Base-by-base conservation (phyloP, 2,113 vertebrate genomes). In the Ivindomyrus marchei region DNA sequence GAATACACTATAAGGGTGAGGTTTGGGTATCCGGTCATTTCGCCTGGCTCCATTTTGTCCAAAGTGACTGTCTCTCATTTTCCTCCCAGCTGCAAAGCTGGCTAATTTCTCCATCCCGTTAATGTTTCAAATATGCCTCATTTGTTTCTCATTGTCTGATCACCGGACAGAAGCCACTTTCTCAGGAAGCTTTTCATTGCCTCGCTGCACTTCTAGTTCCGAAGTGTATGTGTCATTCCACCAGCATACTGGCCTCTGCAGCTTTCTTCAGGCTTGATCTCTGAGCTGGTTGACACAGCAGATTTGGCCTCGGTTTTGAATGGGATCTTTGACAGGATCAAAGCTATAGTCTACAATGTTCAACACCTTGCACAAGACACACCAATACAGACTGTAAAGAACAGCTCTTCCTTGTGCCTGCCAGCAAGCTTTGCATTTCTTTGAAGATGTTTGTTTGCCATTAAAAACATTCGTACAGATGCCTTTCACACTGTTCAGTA, bases 81-180 rank as follows among this genome's bases (percentile, higher is more conserved):
- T 74, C 66, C 66, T 74, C 27, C 66, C 70, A 39, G 31, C 11
- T 42, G 6, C 42, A 19, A 83, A 49, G 49, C 17, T 52, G 70
- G 88, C 27, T 36, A 45, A 36, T 80, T 31, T 89, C 27, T 80
- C 31, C 47, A 80, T 42, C 27, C 17, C 8, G 11, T 89, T 89
- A 89, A 53, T 52, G 11, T 80, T 45, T 83, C 27, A 80, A 8
- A 45, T 53, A 42, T 8, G 8, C 27, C 46, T 80, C 83, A 52
- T 80, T 89, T 89, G 19, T 80, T 89, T 89, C 47, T 80, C 36
- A 80, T 53, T 89, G 21, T 42, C 88, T 24, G 27, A 27, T 77
- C 66, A 89, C 19, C 4, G 7, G 70, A 52, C 11, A 45, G n/a
- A 89, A 74, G 27, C 24, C 36, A 8, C 36, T 62, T 74, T 42